Evolutionary conservation across 2,113 vertebrate species (phyloP).

Genomic region (Lethenteron camtschaticum): DNA sequence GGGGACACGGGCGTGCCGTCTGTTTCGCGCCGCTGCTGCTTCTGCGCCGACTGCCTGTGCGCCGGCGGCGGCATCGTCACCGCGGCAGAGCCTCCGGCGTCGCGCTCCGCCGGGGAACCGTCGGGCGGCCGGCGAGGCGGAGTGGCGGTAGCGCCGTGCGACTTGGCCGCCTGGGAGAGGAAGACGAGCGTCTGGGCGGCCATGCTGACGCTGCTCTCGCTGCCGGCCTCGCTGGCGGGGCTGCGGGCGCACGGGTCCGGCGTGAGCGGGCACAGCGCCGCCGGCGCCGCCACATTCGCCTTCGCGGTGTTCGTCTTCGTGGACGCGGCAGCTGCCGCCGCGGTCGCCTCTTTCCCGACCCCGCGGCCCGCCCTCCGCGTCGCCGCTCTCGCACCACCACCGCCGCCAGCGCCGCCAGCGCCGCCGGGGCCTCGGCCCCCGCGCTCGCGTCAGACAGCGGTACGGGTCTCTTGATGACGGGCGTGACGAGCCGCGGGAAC

Average conservation of each 20-base stretch:
- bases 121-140: not conserved
- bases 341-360: not conserved
- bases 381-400: not conserved
- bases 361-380: not conserved
- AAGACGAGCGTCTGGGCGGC: constrained; percentile 1
- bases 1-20: not conserved
- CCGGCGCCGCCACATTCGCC: not conserved
- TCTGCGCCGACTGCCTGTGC: not conserved
- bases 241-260: too few species aligned
- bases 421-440: not conserved
- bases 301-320: not conserved
- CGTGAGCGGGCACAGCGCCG: too few species aligned
- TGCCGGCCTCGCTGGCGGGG: not conserved
- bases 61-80: not conserved
- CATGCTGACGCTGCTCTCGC: constrained; percentile 2
- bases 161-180: not conserved
- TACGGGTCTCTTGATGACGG: too few species aligned
- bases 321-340: not conserved
- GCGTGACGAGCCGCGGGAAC: too few species aligned
- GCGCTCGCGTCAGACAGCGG: too few species aligned
- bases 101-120: not conserved
- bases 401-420: not conserved
- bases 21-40: not conserved
- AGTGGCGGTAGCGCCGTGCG: not conserved
- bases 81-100: not conserved